These are phyloP conservation scores for Blera fallax DNA, from an alignment of 2,888 invertebrate species.

Conservation along the genomic window DNA sequence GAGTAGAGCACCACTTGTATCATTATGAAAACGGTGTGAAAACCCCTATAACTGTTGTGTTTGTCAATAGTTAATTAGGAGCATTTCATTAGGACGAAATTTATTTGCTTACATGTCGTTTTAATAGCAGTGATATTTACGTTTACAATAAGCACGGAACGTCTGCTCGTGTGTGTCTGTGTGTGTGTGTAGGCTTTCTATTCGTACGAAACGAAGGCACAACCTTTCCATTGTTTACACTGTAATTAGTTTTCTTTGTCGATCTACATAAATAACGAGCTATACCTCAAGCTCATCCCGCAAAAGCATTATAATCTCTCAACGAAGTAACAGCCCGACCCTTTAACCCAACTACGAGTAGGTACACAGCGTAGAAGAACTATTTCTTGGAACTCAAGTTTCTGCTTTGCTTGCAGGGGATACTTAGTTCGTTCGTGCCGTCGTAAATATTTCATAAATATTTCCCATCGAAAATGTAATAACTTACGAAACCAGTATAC, in stretches of 20 bases:
- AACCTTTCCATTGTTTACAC: conserved; percentile 33
- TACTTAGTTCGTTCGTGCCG: conserved; percentile 2
- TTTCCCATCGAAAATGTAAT: conserved; percentile 39
- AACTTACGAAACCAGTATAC: conserved; percentile 19
- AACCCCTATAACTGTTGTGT: conserved; percentile 41
- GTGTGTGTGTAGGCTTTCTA: neutral
- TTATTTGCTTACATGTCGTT: conserved; percentile 47
- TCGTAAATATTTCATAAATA: conserved; percentile 53
- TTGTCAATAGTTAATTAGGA: conserved; percentile 58
- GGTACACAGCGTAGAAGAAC: neutral
- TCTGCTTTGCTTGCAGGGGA: conserved; percentile 9
- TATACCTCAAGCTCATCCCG: conserved; percentile 1
- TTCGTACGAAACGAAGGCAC: neutral
- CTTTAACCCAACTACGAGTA: no score
- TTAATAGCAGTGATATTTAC: conserved; percentile 20
- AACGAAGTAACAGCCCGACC: neutral
- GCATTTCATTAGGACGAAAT: conserved; percentile 46
- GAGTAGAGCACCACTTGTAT: conserved; percentile 42
- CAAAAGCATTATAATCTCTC: conserved; percentile 26
- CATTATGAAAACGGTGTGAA: conserved; percentile 42
- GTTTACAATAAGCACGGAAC: neutral
- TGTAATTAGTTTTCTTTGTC: conserved; percentile 52
- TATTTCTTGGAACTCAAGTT: conserved; percentile 3
- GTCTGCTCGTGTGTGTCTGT: neutral
- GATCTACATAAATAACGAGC: conserved; percentile 43